Percentiles rank a stretch among this genome's conserved stretches.
phyloP scores from a whole-genome alignment of 2,113 vertebrate species.

The Barbus barbus region DNA sequence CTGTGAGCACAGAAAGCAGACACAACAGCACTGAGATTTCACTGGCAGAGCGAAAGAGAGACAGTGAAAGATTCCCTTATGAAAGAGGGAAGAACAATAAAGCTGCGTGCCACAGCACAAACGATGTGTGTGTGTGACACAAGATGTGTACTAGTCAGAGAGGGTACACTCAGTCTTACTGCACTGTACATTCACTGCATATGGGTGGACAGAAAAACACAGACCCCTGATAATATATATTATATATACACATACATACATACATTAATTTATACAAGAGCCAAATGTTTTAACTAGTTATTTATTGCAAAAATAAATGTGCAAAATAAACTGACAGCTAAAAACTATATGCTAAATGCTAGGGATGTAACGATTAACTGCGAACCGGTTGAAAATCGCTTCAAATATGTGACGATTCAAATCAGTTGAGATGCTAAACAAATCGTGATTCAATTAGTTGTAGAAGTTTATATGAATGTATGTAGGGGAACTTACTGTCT shows the following conservation, averaged over 20 bases:
- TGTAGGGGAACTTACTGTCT: too few relatives aligned
- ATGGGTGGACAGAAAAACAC: too few relatives aligned
- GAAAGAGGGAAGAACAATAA: constrained; percentile 11
- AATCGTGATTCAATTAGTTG: too few relatives aligned
- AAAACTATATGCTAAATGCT: background rate
- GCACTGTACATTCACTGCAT: too few relatives aligned
- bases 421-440: too few relatives aligned
- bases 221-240: background rate
- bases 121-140: background rate
- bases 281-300: background rate
- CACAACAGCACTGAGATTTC: constrained; percentile 19
- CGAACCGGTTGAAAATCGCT: too few relatives aligned
- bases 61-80: background rate
- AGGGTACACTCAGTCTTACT: too few relatives aligned
- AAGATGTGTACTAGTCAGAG: too few relatives aligned
- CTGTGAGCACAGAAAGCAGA: constrained; percentile 13
- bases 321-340: background rate
- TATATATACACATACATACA: background rate
- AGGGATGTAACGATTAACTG: too few relatives aligned
- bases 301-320: background rate
- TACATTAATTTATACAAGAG: background rate
- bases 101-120: constrained; percentile 37
- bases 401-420: too few relatives aligned
- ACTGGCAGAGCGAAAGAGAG: background rate
- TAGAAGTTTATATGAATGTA: too few relatives aligned